Evolutionary conservation across 1,140 invertebrate species (phyloP).

Genomic region (Drosophila bipectinata): DNA sequence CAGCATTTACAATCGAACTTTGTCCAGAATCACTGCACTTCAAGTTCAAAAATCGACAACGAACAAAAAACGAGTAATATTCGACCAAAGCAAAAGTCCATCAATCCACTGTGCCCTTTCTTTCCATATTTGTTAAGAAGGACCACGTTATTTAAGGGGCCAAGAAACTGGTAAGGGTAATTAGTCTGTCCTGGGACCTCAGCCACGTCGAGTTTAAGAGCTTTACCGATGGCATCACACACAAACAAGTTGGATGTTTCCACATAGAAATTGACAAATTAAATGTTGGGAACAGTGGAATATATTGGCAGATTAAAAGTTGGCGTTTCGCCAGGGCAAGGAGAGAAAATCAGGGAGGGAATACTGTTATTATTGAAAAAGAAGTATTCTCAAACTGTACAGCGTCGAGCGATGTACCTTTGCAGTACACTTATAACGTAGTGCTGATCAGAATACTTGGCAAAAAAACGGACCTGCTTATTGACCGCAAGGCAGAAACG

Average conservation of each 20-base stretch:
- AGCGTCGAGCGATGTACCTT: conserved; percentile 35
- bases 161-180: conserved; percentile 85
- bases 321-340: conserved; percentile 29
- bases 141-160: conserved; percentile 85
- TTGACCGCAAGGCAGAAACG: conserved; percentile 94
- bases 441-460: conserved; percentile 96
- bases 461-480: conserved; percentile 95
- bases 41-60: conserved; percentile 44
- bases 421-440: conserved; percentile 87
- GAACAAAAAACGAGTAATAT: conserved; percentile 42
- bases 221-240: conserved; percentile 98
- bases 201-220: conserved; percentile 87
- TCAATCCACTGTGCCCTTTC: conserved; percentile 66
- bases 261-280: conserved; percentile 61
- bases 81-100: conserved; percentile 44
- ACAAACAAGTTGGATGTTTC: conserved; percentile 94
- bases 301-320: conserved; percentile 53
- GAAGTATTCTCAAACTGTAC: conserved; percentile 15
- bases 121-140: conserved; percentile 85
- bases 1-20: conserved; percentile 67
- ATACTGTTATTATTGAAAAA: conserved; percentile 23
- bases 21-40: conserved; percentile 60
- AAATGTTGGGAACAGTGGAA: conserved; percentile 50
- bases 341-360: conserved; percentile 29
- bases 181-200: conserved; percentile 85